These are phyloP conservation scores for Acanthurus lineatus DNA, from an alignment of 2,797 vertebrate genomes.

Conservation along the genomic window DNA sequence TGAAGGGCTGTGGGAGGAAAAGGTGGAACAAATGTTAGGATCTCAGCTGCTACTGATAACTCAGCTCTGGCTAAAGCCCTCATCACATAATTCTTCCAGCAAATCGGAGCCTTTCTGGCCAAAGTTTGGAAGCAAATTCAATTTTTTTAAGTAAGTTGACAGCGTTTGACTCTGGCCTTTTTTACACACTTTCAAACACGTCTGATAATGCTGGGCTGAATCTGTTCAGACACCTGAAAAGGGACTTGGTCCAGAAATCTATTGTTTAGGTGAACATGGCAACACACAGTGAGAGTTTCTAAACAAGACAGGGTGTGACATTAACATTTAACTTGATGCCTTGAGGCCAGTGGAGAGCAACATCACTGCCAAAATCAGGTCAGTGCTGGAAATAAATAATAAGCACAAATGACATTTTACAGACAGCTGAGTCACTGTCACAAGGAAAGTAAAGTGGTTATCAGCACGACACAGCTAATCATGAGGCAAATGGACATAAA, in stretches of 20 bases:
- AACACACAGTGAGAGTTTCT: slow-evolving; percentile 16
- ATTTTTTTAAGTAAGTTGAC: background rate
- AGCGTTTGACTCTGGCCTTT: background rate
- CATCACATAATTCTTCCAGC: background rate
- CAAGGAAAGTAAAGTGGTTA: background rate
- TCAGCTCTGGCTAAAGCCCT: background rate
- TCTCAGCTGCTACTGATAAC: background rate
- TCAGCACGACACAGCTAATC: slow-evolving; percentile 7
- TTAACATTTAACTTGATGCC: background rate
- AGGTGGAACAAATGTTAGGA: slow-evolving; percentile 54
- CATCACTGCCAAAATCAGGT: background rate
- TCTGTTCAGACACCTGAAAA: background rate
- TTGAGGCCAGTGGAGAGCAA: background rate
- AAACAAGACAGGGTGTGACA: background rate
- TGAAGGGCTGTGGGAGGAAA: slow-evolving; percentile 61
- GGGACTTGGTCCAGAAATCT: background rate
- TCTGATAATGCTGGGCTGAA: background rate
- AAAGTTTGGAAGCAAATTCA: background rate
- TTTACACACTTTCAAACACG: background rate
- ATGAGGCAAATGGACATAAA: background rate
- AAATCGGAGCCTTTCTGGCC: background rate
- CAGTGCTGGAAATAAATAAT: too few relatives aligned
- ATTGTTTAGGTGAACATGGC: background rate
- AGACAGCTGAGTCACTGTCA: slow-evolving; percentile 14
- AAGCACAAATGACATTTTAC: background rate